Evolutionary conservation across 2,797 vertebrate species (phyloP).

Genomic region (Gallinago nigripennis): DNA sequence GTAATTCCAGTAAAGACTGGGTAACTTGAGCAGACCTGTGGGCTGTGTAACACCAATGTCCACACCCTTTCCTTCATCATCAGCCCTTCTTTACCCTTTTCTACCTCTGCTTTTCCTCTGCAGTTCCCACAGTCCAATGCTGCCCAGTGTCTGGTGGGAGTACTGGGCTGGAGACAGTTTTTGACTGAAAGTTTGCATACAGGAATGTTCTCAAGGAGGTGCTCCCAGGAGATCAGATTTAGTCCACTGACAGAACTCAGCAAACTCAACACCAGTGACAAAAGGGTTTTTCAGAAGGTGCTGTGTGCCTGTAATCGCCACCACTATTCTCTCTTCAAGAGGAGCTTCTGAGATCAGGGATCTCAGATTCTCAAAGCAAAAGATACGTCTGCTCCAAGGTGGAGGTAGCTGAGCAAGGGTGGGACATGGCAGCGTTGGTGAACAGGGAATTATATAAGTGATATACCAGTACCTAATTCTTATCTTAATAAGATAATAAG

Average conservation of each 20-base stretch:
- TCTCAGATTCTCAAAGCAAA: neutral
- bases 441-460: neutral
- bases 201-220: neutral
- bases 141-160: neutral
- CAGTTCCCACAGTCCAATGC: fast-evolving
- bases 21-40: neutral
- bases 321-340: neutral
- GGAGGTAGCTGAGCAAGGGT: neutral
- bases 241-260: neutral
- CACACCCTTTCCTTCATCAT: neutral
- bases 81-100: neutral
- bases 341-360: neutral
- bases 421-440: neutral
- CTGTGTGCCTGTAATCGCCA: neutral
- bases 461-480: neutral
- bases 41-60: neutral
- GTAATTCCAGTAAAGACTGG: neutral
- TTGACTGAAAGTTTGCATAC: neutral
- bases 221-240: neutral
- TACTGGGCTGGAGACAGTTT: neutral
- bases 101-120: neutral
- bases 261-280: neutral
- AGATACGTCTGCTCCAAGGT: neutral
- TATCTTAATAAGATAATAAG: neutral
- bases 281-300: neutral